A percentile compares a stretch with the other conserved stretches of the same genome.
phyloP scores from a whole-genome alignment of 2,113 vertebrate genomes.

The Platichthys stellatus region DNA sequence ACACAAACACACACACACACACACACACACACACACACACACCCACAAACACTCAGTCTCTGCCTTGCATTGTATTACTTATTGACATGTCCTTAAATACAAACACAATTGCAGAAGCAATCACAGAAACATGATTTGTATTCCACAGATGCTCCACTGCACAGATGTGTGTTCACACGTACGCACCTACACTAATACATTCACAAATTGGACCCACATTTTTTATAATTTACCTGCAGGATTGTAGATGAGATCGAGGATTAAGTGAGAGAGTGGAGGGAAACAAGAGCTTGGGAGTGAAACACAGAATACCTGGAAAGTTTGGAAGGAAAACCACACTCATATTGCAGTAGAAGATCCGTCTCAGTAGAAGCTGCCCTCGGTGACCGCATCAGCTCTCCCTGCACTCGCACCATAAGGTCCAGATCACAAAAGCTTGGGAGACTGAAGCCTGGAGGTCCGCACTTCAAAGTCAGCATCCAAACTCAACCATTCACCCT shows the following conservation, averaged over 20 bases:
- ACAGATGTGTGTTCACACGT: not conserved
- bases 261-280: not conserved
- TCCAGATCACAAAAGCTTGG: conserved; percentile 26
- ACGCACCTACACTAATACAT: not conserved
- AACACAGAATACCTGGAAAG: conserved; percentile 1
- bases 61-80: not conserved
- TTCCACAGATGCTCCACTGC: not conserved
- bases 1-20: not conserved
- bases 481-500: conserved; percentile 41
- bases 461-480: conserved; percentile 42
- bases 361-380: conserved; percentile 38
- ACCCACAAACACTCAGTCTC: not conserved
- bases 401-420: conserved; percentile 35
- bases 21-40: not conserved
- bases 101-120: not conserved
- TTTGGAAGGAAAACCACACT: conserved; percentile 42
- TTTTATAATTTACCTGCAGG: not conserved
- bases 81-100: no score
- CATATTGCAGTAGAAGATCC: not conserved
- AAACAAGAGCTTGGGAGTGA: not conserved
- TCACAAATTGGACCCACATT: not conserved
- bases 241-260: conserved; percentile 1
- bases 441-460: conserved; percentile 32
- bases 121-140: not conserved
- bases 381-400: conserved; percentile 37